Percentiles rank a stretch among this genome's conserved stretches.
phyloP scores from a whole-genome alignment of 2,888 invertebrate genomes.

The Zhuqinia jingwanae region DNA sequence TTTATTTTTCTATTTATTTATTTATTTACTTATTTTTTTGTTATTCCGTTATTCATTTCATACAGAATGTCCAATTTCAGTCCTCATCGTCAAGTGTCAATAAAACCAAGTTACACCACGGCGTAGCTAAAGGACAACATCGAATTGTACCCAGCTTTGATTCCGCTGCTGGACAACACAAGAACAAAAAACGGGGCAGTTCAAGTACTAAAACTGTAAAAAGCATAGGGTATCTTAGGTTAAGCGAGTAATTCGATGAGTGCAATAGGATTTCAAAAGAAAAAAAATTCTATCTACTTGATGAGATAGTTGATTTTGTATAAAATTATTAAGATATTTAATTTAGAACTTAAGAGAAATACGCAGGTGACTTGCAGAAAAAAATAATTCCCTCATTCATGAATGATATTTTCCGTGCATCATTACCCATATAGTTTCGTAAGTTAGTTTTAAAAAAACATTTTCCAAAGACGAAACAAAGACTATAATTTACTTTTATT shows the following conservation, averaged over 20 bases:
- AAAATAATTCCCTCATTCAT: too few species aligned
- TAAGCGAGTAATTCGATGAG: slow-evolving; percentile 29
- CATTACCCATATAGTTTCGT: too few species aligned
- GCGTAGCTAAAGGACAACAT: slow-evolving; percentile 61
- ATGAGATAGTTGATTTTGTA: slow-evolving; percentile 56
- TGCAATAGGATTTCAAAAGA: not conserved
- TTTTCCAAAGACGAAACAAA: slow-evolving; percentile 25
- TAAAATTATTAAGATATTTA: not conserved
- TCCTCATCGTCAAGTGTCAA: slow-evolving; percentile 43
- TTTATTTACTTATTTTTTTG: slow-evolving; percentile 48
- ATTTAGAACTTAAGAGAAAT: too few species aligned
- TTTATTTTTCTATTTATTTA: slow-evolving; percentile 58
- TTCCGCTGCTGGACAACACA: slow-evolving; percentile 40
- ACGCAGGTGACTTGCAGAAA: too few species aligned
- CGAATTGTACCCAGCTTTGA: slow-evolving; percentile 57
- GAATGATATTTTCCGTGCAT: too few species aligned
- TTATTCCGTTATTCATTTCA: slow-evolving; percentile 53
- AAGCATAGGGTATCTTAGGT: slow-evolving; percentile 49
- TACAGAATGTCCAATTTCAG: slow-evolving; percentile 65
- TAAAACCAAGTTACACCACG: slow-evolving; percentile 41
- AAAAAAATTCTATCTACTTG: slow-evolving; percentile 62
- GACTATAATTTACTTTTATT: slow-evolving; percentile 18
- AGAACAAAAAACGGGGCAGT: slow-evolving; percentile 64
- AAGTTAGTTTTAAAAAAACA: not conserved
- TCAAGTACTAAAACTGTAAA: slow-evolving; percentile 51